Conservation (phyloP, 1,140 invertebrate species). For the Trissolcus basalis region DNA sequence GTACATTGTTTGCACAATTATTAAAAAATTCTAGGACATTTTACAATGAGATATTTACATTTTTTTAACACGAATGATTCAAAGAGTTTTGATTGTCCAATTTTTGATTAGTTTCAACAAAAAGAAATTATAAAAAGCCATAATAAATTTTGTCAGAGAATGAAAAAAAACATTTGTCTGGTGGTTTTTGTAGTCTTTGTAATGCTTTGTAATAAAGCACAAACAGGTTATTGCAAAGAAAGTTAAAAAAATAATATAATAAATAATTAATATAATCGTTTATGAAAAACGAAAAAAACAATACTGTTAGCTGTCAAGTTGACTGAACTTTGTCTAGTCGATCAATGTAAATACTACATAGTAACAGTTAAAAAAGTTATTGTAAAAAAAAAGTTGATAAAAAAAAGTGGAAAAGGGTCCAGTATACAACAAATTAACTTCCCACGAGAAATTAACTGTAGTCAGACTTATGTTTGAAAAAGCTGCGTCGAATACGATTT, state of each 20-base stretch:
- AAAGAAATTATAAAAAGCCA: not conserved
- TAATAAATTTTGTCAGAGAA: too few relatives aligned
- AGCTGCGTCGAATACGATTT: constrained; percentile 11
- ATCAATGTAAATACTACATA: constrained; percentile 23
- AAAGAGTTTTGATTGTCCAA: not conserved
- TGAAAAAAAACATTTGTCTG: too few relatives aligned
- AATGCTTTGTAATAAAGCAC: too few relatives aligned
- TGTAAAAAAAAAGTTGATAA: too few relatives aligned
- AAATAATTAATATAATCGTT: constrained; percentile 1
- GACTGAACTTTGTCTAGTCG: constrained; percentile 8
- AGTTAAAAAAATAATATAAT: constrained; percentile 14
- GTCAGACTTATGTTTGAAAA: constrained; percentile 36
- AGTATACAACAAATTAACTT: constrained; percentile 22
- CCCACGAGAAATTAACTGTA: constrained; percentile 19
- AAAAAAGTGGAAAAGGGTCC: constrained; percentile 9
- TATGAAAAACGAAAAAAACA: constrained; percentile 14
- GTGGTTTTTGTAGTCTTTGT: too few relatives aligned
- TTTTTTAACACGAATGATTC: too few relatives aligned
- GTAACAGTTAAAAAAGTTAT: constrained; percentile 14
- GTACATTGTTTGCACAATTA: constrained; percentile 13
- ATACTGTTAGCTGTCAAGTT: constrained; percentile 40
- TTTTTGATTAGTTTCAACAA: not conserved
- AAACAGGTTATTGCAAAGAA: constrained; percentile 2
- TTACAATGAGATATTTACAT: constrained; percentile 49
- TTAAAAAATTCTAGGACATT: constrained; percentile 39